Base-by-base conservation (phyloP, 2,888 invertebrate species). In the Aleiodes testaceus region DNA sequence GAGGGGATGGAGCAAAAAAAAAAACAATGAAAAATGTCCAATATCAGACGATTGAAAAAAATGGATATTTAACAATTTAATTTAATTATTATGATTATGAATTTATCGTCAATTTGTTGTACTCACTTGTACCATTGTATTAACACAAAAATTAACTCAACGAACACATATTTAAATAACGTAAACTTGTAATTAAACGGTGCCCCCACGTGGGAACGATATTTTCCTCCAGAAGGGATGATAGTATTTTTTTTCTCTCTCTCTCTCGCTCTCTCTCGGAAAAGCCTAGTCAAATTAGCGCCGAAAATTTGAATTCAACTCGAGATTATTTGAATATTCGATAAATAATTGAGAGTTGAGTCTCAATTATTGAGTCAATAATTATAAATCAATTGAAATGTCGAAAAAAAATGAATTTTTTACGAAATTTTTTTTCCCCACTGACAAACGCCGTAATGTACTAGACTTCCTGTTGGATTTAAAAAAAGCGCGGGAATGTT, bases 111-210 rank as follows among this genome's bases (percentile, higher is more conserved):
- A 14, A n/a, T 78, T 78, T 78, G 77, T 75, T 77, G 66, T 79
- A 80, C 87, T 85, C 75, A 87, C 87, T 84, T 87, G 87, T 79
- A 87, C 87, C 87, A 87, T 87, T 81, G 82, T 87, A 85, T 79
- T 75, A 74, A 74, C 84, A 82, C 77, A 76, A 81, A 85, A 85
- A 85, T 87, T 82, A 87, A 85, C 81, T 82, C 81, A 84, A 85
- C 80, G 84, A 83, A 86, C 81, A 83, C 86, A 87, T 86, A 84
- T 85, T 85, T 83, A 84, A 86, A 84, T 81, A 87, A 85, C 82
- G 82, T 84, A 85, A 53, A 86, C 82, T 83, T 84, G 84, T 81
- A 85, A 86, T 87, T 85, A 87, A 86, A 85, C 81, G 80, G 80
- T 80, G 81, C 82, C 83, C 73, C 86, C 87, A 87, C 87, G 87